Base-by-base conservation (phyloP, 2,113 vertebrate genomes). In the Leucoraja erinaceus region DNA sequence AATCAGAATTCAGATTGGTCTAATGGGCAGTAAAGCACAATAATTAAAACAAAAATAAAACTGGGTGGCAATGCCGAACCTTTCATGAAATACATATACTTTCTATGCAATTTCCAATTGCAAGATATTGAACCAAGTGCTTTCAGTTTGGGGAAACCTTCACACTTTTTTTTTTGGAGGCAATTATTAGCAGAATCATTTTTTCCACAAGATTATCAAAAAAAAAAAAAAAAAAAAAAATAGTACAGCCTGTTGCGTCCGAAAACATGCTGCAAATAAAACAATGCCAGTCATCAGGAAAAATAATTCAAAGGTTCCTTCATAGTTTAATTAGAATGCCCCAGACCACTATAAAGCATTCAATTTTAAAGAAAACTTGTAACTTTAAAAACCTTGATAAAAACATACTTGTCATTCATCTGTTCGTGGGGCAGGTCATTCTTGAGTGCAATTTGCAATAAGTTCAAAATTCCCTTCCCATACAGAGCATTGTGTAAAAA, bases 311-410 rank as follows among this genome's bases (percentile, higher is more conserved):
- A 72, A 54, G 38, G 33, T 91, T 91, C 90, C 68, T 91, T 54
- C 47, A 91, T 91, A 91, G 90, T 91, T 91, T 33, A 74, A 9
- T 91, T 25, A 54, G 33, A 72, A 91, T 47, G 33, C 90, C 59
- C 68, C 66, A 91, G 90, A 47, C 20, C 90, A 91, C 68, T 70
- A 72, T 72, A 91, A 91, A 33, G 68, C 90, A 91, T 91, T 91
- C 66, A 91, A 33, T 91, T 90, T 90, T 72, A 91, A 91, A 68
- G 70, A 91, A 91, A 72, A 91, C 90, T 91, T 72, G 68, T 68
- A 91, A 72, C 90, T 91, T 72, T 72, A 91, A 91, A 91, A 91
- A 72, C 18, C 22, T 70, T 91, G 90, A 91, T 91, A 91, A 68
- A 91, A 91, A 91, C 68, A 72, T 38, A 91, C 33, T 91, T 91